Evolutionary conservation across 2,113 vertebrate species (phyloP), one percentile per base, ranked within the genome.

Genomic region (Festucalex cinctus): DNA sequence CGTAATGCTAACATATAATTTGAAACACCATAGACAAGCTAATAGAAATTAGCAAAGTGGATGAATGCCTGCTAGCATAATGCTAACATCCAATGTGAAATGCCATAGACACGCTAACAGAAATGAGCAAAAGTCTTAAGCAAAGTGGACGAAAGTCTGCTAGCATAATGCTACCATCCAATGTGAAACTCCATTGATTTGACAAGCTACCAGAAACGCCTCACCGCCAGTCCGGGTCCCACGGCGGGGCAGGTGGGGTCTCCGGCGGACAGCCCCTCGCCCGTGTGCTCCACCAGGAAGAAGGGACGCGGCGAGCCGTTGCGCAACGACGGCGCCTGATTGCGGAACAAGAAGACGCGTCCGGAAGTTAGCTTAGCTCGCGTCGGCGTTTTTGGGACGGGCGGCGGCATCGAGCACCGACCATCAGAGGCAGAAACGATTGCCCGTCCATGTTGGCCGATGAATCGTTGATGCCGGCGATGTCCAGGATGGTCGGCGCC

Each of bases 371-470:
- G 19, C 12, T 60, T 44, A 36, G 20, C 43, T 63, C 17, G 19
- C 63, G 19, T 16, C 0, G 9, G 12, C n/a, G 28, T 41, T 61
- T 56, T 14, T 9, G 6, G 37, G 16, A 62, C 19, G 24, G 12
- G 3, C 1, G 39, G 43, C 19, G 4, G 46, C 26, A 41, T 16
- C 24, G 12, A 43, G n/a, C n/a, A 32, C 91, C 66, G 64, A 93
- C 93, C 91, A 93, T 88, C 77, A 92, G 91, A 43, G 91, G 61
- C 3, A 93, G 85, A 75, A 93, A 93, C 0, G 92, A 93, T 77
- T 89, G 90, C 0, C 93, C 93, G 0, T 93, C 93, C 88, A 91
- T 74, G 6, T 87, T 86, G 14, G 89, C 79, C 0, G 67, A 1
- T 0, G 88, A 86, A 63, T 91, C 71, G 75, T 92, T 86, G 48